Evolutionary conservation across 2,888 invertebrate species (phyloP), one percentile per base, ranked within the genome.

Genomic region (Barypeithes pellucidus): DNA sequence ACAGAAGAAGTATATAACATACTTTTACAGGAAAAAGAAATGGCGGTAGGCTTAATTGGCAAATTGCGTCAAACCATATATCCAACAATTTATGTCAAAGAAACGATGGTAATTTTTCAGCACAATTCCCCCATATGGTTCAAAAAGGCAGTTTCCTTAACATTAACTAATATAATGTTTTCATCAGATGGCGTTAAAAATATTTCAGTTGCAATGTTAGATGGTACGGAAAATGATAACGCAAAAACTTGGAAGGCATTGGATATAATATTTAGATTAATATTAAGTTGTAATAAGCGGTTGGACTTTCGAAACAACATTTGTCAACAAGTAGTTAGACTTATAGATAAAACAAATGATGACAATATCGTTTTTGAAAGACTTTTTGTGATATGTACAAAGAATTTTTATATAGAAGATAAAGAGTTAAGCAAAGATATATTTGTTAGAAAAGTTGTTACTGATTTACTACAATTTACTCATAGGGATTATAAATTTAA

Each of bases 181-280:
- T 85, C 88, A 68, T 85, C 90, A 0, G 89, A 90, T 77, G 95
- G 95, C 3, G 86, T 95, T 54, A 83, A 89, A 57, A 89, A 90
- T 70, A 85, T 94, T 12, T 89, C 92, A 39, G 84, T 88, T 79
- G 92, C 92, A 52, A 89, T 94, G 80, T 88, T 93, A 36, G 82
- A 82, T 67, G 80, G 81, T n/a, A 67, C 75, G 3, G 79, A 73
- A 16, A 80, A 83, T 69, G 85, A 92, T 78, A 86, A 87, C 16
- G 89, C 90, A 0, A 86, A 86, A 78, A 90, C 91, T 79, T 93
- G 93, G 93, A 88, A 89, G 79, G 90, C 90, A 82, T 87, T 92
- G 79, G 91, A 93, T 70, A 87, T 91, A 78, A 88, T 93, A 72
- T 90, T 91, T 52, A 90, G 89, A 85, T 87, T 95, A 69, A 87